Base-by-base conservation (phyloP, 2,797 vertebrate species). In the Oceanodroma leucorhoa region DNA sequence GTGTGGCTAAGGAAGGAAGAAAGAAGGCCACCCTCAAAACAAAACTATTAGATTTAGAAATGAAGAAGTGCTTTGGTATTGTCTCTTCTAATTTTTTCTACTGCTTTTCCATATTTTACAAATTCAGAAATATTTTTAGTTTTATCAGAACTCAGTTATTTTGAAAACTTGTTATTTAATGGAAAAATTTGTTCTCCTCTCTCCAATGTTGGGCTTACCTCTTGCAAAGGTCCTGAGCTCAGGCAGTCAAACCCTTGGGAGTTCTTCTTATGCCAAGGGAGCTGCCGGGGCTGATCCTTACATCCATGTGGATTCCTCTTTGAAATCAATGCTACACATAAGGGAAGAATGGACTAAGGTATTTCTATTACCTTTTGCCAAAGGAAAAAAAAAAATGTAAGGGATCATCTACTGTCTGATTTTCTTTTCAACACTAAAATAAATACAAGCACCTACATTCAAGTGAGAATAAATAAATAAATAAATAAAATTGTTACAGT, bases 31-130 rank as follows among this genome's bases (percentile, higher is more conserved):
- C 1, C 2, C 2, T 5, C 5, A 73, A 53, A 24, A 16, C 9
- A 83, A 81, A 23, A 7, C 6, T 36, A 15, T 10, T 27, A 3
- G 3, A 36, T 82, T 53, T 30, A 58, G 23, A 57, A 84, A 78
- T 17, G 0, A 69, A 40, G 2, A 66, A 53, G 2, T 57, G 5
- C 0, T 75, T 75, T 75, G 22, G 1, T 14, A 55, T 30, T 43
- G 14, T 22, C 4, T 2, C 2, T 60, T 48, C 24, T 16, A 6
- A 11, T 48, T 84, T 90, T 64, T 75, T 62, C 6, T 32, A 43
- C 24, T 23, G 1, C 22, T 71, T 81, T 77, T n/a, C 17, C 7
- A 18, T 10, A 11, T 41, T 70, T 88, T 29, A 14, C 22, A 69
- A 46, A 14, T 40, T 60, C 36, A 30, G 24, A 64, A 67, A 22